These are phyloP conservation scores for Schizothorax lantsangensis DNA, from an alignment of 2,797 vertebrate genomes.

Conservation along the genomic window DNA sequence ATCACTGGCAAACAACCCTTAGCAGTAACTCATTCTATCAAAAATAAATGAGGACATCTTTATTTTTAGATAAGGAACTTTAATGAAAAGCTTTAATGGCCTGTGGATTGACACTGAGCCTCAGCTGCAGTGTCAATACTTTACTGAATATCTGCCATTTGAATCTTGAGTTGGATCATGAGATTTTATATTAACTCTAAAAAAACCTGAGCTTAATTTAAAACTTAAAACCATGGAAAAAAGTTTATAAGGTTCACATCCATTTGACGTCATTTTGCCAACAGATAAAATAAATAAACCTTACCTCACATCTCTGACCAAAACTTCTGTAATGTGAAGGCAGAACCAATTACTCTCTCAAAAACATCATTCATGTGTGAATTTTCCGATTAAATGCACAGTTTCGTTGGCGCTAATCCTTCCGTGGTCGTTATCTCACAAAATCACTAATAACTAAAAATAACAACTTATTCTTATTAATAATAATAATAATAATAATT, in stretches of 20 bases:
- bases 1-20: background rate
- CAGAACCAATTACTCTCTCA: background rate
- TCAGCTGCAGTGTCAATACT: background rate
- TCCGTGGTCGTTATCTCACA: background rate
- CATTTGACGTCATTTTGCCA: background rate
- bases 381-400: background rate
- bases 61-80: conserved; percentile 28
- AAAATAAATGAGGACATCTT: conserved; percentile 11
- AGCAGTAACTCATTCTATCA: background rate
- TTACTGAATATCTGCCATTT: background rate
- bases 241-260: background rate
- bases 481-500: no score
- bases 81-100: conserved; percentile 74
- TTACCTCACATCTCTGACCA: background rate
- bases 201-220: background rate
- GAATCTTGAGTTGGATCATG: background rate
- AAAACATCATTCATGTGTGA: background rate
- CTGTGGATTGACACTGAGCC: background rate
- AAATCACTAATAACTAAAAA: background rate
- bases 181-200: no score
- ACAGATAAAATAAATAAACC: background rate
- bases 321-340: background rate
- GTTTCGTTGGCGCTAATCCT: background rate
- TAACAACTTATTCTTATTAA: no score
- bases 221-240: background rate